phyloP scores from a whole-genome alignment of 1,140 invertebrate species.

The Pomacea maculata region DNA sequence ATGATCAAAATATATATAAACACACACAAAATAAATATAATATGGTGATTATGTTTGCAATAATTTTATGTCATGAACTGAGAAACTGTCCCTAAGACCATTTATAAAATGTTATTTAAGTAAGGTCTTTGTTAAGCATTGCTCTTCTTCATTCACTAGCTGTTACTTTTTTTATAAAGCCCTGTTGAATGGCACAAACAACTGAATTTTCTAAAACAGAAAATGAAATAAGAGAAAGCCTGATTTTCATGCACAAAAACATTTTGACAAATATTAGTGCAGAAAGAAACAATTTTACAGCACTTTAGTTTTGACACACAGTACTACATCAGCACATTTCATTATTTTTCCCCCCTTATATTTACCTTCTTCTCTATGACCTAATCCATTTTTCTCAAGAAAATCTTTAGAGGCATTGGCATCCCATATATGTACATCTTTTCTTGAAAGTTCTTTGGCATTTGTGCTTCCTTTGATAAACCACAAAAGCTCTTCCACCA shows the following conservation, averaged over 20 bases:
- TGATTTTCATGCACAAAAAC: background rate
- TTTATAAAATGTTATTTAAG: too few relatives aligned
- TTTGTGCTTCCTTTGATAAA: constrained; percentile 95
- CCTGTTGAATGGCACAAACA: too few relatives aligned
- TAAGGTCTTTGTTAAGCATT: too few relatives aligned
- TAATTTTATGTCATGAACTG: too few relatives aligned
- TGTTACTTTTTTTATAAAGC: too few relatives aligned
- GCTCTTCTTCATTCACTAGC: too few relatives aligned
- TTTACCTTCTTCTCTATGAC: constrained; percentile 84
- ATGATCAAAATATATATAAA: background rate
- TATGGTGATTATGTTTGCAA: background rate
- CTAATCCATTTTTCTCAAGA: constrained; percentile 88
- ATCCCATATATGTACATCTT: constrained; percentile 97
- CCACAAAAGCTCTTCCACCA: constrained; percentile 91
- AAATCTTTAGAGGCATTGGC: constrained; percentile 91
- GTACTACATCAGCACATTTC: background rate
- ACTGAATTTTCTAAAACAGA: background rate
- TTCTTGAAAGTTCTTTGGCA: constrained; percentile 84
- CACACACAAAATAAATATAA: background rate
- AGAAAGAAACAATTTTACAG: background rate
- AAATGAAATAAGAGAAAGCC: background rate
- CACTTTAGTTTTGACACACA: background rate
- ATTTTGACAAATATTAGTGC: background rate
- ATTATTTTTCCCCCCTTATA: background rate
- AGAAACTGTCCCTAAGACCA: too few relatives aligned